Base-by-base conservation (phyloP, 1,140 invertebrate species). In the Philotrypesis tridentata region DNA sequence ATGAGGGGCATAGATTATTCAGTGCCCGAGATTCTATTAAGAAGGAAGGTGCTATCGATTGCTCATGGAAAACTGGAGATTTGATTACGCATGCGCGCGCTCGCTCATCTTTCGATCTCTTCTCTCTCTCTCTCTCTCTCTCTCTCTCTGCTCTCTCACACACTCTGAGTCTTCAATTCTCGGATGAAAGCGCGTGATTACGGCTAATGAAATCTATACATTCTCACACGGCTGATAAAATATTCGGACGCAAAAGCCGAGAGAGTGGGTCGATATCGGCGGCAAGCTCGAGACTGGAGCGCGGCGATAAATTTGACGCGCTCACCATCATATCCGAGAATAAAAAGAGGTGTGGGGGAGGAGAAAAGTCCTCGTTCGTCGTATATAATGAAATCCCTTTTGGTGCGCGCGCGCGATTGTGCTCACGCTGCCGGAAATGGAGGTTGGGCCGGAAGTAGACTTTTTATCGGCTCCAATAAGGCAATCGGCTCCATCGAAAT, bases 391-490 rank as follows among this genome's bases (percentile, higher is more conserved):
- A 72, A 82, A 82, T 77, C 68, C n/a, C 27, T 77, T 71, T 77
- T 33, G 48, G 1, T 21, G 67, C 25, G 67, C 67, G n/a, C n/a
- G n/a, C n/a, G 65, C 25, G 27, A 68, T 17, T 43, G 40, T 43
- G 40, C 40, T 43, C 40, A 14, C 40, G 8, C 37, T 40, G 29
- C 12, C 21, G 27, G 67, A 40, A 71, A 37, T 71, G 31, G 31
- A 31, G 27, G 31, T 29, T 2, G 14, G 21, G 31, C 33, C 9
- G 4, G 25, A 21, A 65, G 27, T 14, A 5, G 67, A 74, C 37
- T 83, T 83, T 83, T 79, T 83, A 75, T 79, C 76, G 82, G 48
- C 48, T n/a, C 37, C 25, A 79, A 82, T 78, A 82, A 82, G 75
- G 70, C 74, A 79, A 82, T 82, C 55, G 74, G 67, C 25, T 78